Percentiles rank a stretch among this genome's conserved stretches.
Evolutionary conservation across 35 echinoderm and acorn worm genomes (phyloP).

Genomic region (Patiria miniata): DNA sequence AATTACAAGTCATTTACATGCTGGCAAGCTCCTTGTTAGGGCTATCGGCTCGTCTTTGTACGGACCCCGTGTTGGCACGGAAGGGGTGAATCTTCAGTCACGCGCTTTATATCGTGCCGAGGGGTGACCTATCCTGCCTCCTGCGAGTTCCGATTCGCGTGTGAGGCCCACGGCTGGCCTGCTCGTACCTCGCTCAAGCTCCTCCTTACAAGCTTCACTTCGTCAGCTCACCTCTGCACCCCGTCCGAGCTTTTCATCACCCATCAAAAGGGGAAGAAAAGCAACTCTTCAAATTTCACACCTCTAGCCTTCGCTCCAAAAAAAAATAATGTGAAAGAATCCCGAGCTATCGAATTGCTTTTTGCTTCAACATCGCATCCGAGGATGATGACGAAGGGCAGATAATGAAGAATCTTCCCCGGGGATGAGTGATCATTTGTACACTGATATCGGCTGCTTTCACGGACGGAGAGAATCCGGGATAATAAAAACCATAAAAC

Average conservation of each 20-base stretch:
- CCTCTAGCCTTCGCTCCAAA: not conserved
- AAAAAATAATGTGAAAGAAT: not conserved
- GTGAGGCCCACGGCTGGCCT: not conserved
- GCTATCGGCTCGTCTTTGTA: slow-evolving; percentile 5
- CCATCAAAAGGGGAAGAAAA: not conserved
- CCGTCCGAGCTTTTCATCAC: not conserved
- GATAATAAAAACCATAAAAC: not conserved
- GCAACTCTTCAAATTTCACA: not conserved
- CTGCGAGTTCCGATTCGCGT: not conserved
- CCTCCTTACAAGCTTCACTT: not conserved
- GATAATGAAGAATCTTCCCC: not conserved
- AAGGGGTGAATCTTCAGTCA: slow-evolving; percentile 24
- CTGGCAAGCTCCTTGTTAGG: slow-evolving; percentile 18
- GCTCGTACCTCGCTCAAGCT: not conserved
- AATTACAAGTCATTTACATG: slow-evolving; percentile 15
- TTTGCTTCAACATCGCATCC: not conserved
- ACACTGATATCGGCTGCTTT: not conserved
- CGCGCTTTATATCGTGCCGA: not conserved
- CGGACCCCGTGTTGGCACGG: not conserved
- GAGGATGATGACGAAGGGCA: not conserved
- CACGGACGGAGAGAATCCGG: too few species aligned
- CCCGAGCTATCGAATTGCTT: not conserved
- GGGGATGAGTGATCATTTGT: not conserved
- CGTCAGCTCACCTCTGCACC: not conserved
- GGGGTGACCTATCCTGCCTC: not conserved